Evolutionary conservation across 2,797 vertebrate species (phyloP), one percentile per base, ranked within the genome.

Genomic region (Aphelocoma californica): DNA sequence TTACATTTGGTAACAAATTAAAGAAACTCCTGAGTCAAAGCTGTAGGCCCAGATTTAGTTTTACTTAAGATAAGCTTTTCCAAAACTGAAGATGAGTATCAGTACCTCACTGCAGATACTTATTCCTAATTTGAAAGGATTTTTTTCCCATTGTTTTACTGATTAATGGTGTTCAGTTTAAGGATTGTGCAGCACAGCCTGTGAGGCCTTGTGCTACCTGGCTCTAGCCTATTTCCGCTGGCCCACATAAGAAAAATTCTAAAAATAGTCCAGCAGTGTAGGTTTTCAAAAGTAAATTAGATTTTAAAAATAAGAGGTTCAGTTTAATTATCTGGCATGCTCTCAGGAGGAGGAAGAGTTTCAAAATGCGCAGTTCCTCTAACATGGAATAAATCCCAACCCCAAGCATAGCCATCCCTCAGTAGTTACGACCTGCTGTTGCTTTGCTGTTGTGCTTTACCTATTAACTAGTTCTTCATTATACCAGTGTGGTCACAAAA

Each of bases 271-370:
- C n/a, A 81, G 38, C 65, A 87, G 71, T 6, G 5, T 89, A 65
- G 74, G 32, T 87, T 95, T 95, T 85, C 78, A 78, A 78, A 93
- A 94, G 36, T 85, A 94, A 96, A 96, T 95, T 93, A 87, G 86
- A 80, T 93, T 92, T 95, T 87, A 56, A 94, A 95, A 96, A 81
- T 88, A 89, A 95, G 81, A 91, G 5, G 36, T 90, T 88, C 31
- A 23, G 72, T 93, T 85, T 94, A 93, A 96, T 96, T 94, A 78
- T 93, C 86, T 95, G 86, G 48, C 58, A 23, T 45, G 24, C 51
- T 86, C n/a, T 95, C 57, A 82, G 90, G 80, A 80, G 91, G 71
- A 61, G 74, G 31, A 86, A 47, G 42, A 18, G n/a, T 87, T 77
- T 71, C 48, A 64, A 84, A 92, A 64, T 71, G 71, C 0, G 0